These are phyloP conservation scores for Aporophyla lueneburgensis DNA, from an alignment of 2,888 invertebrate species.

Conservation along the genomic window DNA sequence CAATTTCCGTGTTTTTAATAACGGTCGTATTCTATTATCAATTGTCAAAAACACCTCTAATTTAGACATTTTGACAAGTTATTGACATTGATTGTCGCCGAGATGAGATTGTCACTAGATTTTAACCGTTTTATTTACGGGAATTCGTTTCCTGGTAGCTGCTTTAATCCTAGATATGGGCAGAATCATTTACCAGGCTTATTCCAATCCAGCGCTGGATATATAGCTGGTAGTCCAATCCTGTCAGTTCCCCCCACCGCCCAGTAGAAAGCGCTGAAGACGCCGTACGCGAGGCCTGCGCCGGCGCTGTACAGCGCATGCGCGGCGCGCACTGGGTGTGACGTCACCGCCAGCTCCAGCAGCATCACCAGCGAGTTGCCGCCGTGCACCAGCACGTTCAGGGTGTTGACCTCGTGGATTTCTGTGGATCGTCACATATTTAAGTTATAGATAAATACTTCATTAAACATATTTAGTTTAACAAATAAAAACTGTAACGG, in stretches of 20 bases:
- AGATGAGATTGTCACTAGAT: background rate
- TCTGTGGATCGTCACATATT: constrained; percentile 77
- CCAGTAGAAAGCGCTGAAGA: constrained; percentile 89
- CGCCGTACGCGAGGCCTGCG: constrained; percentile 90
- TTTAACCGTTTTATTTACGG: background rate
- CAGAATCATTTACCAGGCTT: constrained; percentile 86
- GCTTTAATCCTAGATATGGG: background rate
- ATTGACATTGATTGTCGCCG: background rate
- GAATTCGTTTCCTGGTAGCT: background rate
- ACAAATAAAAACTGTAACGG: too few relatives aligned
- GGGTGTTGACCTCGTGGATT: constrained; percentile 91
- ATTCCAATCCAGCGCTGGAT: constrained; percentile 94
- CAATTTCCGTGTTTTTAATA: background rate
- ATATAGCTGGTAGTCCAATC: constrained; percentile 92
- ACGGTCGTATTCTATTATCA: background rate
- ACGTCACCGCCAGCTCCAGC: constrained; percentile 93
- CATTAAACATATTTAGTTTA: background rate
- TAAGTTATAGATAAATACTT: background rate
- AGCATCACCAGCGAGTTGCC: constrained; percentile 94
- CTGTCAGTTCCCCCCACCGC: constrained; percentile 86
- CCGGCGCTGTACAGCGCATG: constrained; percentile 92
- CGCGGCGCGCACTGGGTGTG: constrained; percentile 93
- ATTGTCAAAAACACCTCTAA: background rate
- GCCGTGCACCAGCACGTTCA: constrained; percentile 94
- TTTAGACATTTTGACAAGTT: background rate